These are phyloP conservation scores for Drosophila cognata DNA, from an alignment of 2,888 invertebrate species.

Conservation along the genomic window DNA sequence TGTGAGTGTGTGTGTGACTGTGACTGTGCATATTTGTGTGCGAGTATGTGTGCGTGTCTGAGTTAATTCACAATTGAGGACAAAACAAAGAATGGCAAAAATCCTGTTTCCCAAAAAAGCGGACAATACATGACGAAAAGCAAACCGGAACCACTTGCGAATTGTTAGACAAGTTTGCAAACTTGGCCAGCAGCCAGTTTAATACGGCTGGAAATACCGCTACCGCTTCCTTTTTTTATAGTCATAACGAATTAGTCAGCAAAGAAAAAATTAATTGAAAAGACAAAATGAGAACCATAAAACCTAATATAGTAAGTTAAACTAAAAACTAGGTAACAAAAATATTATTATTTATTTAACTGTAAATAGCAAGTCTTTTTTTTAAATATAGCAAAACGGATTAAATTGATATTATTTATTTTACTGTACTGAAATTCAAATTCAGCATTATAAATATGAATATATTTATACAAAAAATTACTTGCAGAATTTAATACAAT, in stretches of 20 bases:
- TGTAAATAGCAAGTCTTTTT: not conserved
- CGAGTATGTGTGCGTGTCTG: slow-evolving; percentile 12
- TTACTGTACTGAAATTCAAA: slow-evolving; percentile 1
- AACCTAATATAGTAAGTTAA: not conserved
- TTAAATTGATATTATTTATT: not conserved
- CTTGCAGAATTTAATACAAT: not conserved
- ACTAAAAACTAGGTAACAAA: not conserved
- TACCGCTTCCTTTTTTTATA: slow-evolving; percentile 32
- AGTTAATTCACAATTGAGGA: slow-evolving; percentile 23
- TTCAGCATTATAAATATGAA: not conserved
- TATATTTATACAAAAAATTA: not conserved
- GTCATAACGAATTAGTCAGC: slow-evolving; percentile 20
- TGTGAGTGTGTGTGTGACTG: slow-evolving; percentile 2
- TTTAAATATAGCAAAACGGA: not conserved
- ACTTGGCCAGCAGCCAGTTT: slow-evolving; percentile 8
- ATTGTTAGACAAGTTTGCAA: slow-evolving; percentile 16
- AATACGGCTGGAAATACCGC: slow-evolving; percentile 23
- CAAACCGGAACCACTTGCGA: slow-evolving; percentile 51
- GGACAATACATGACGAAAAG: slow-evolving; percentile 44
- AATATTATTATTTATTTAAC: not conserved
- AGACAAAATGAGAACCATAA: slow-evolving; percentile 8
- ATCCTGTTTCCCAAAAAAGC: slow-evolving; percentile 34
- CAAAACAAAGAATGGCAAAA: not conserved
- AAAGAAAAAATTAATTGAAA: slow-evolving; percentile 19
- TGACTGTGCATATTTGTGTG: slow-evolving; percentile 32